A percentile compares a stretch with the other conserved stretches of the same genome.
These are phyloP conservation scores for Chaunax sp. DNA, from an alignment of 2,797 vertebrate species.

Conservation along the genomic window DNA sequence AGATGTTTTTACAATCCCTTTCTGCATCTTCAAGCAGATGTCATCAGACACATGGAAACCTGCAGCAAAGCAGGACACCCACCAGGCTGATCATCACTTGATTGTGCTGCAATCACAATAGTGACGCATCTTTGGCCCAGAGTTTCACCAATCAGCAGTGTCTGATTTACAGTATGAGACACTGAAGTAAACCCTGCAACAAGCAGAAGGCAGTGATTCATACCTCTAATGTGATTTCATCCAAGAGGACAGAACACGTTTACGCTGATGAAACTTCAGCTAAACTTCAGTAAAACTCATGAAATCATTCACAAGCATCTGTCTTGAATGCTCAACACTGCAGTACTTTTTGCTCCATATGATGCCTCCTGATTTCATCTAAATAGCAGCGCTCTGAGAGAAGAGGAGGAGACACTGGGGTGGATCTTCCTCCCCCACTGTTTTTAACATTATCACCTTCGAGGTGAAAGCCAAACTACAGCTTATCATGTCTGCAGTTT, in stretches of 20 bases:
- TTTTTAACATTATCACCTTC: slow-evolving; percentile 41
- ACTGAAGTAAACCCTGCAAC: not conserved
- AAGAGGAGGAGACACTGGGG: slow-evolving; percentile 40
- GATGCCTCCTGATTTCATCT: slow-evolving; percentile 40
- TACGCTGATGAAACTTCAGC: slow-evolving; percentile 4
- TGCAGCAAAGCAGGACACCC: too few relatives aligned
- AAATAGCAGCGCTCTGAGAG: not conserved
- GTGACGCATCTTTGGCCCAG: not conserved
- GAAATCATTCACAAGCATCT: slow-evolving; percentile 6
- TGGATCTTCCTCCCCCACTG: slow-evolving; percentile 36
- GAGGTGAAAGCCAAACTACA: slow-evolving; percentile 40
- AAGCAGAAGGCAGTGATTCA: slow-evolving; percentile 26
- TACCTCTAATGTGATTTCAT: slow-evolving; percentile 9
- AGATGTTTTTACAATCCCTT: too few relatives aligned
- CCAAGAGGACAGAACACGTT: not conserved
- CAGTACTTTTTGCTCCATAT: not conserved
- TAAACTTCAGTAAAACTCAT: not conserved
- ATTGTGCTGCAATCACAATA: too few relatives aligned
- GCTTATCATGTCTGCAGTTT: slow-evolving; percentile 21
- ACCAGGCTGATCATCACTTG: too few relatives aligned
- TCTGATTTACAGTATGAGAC: too few relatives aligned
- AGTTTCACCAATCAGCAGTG: slow-evolving; percentile 16
- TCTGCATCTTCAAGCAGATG: too few relatives aligned
- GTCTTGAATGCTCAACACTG: slow-evolving; percentile 4
- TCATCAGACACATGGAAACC: too few relatives aligned